Evolutionary conservation across 1,140 invertebrate genomes (phyloP).

Genomic region (Lepidotrigona ventralis): DNA sequence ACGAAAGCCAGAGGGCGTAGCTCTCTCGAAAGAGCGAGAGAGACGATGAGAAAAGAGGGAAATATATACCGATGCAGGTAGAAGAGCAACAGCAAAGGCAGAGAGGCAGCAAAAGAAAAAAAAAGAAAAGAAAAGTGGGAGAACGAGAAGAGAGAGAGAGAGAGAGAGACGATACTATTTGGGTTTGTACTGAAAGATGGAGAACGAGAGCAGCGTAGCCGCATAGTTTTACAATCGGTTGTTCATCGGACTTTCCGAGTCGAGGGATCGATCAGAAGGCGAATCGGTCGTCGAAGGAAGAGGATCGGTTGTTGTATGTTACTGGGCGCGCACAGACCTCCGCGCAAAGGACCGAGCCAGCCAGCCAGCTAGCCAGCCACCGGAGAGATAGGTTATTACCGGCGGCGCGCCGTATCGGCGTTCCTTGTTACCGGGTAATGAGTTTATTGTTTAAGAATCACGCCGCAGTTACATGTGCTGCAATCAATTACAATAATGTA

Average conservation of each 20-base stretch:
- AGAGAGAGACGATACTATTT: background rate
- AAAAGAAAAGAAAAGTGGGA: background rate
- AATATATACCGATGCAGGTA: background rate
- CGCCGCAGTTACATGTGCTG: slow-evolving; percentile 70
- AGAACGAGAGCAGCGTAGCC: slow-evolving; percentile 3
- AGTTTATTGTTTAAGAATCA: slow-evolving; percentile 76
- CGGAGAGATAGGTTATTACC: slow-evolving; percentile 63
- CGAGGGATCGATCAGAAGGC: slow-evolving; percentile 59
- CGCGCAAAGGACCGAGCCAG: background rate
- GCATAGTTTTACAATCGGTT: slow-evolving; percentile 47
- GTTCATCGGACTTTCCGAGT: slow-evolving; percentile 30
- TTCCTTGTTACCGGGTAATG: slow-evolving; percentile 70
- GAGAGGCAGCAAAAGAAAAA: too few relatives aligned
- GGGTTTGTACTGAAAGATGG: background rate
- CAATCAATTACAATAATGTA: slow-evolving; percentile 77
- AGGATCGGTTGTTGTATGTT: slow-evolving; percentile 59
- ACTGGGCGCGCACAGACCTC: slow-evolving; percentile 28
- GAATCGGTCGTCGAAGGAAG: slow-evolving; percentile 8
- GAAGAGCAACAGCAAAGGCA: slow-evolving; percentile 13
- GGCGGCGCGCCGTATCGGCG: slow-evolving; percentile 54
- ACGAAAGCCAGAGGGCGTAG: slow-evolving; percentile 25
- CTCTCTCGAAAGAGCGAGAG: background rate
- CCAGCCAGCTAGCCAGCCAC: slow-evolving; percentile 2
- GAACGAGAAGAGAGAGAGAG: background rate
- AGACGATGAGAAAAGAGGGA: slow-evolving; percentile 7